A percentile compares a stretch with the other conserved stretches of the same genome.
Conservation (phyloP, 2,797 vertebrate genomes). For the Knipowitschia caucasica region DNA sequence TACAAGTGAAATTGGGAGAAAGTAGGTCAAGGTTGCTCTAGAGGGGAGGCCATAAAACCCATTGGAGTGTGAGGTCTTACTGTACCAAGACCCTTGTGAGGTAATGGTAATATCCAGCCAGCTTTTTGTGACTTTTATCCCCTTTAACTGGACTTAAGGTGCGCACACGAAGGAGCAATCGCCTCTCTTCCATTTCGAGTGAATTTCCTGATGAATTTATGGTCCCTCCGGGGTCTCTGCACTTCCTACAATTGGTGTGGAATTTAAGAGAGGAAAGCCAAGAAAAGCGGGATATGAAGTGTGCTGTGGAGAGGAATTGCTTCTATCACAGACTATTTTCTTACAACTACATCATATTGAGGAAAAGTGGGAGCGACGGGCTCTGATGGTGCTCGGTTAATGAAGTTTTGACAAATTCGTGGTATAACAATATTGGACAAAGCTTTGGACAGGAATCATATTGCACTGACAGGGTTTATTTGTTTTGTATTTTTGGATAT, state of each 20-base stretch:
- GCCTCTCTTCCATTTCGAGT: constrained; percentile 28
- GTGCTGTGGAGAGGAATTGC: constrained; percentile 34
- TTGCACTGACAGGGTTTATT: no score
- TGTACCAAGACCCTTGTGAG: constrained; percentile 29
- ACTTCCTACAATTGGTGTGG: constrained; percentile 51
- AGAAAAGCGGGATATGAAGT: constrained; percentile 49
- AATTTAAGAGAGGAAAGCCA: constrained; percentile 46
- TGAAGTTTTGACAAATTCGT: constrained; percentile 9
- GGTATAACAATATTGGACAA: not conserved
- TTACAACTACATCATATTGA: constrained; percentile 31
- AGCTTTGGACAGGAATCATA: no score
- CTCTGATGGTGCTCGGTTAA: constrained; percentile 43
- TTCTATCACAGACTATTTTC: constrained; percentile 34
- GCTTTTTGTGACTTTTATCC: constrained; percentile 42
- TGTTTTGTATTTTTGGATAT: no score
- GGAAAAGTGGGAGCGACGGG: constrained; percentile 55
- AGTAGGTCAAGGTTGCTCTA: constrained; percentile 26
- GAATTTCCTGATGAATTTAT: constrained; percentile 40
- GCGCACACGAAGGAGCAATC: constrained; percentile 20
- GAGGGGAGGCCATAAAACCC: constrained; percentile 41
- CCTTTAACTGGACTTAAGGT: constrained; percentile 15
- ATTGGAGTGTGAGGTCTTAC: constrained; percentile 39
- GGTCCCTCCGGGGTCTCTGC: constrained; percentile 38
- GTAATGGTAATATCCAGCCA: constrained; percentile 29
- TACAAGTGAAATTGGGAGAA: constrained; percentile 6